Evolutionary conservation across 2,888 invertebrate genomes (phyloP), one percentile per base, ranked within the genome.

Genomic region (Apotomis capreana): DNA sequence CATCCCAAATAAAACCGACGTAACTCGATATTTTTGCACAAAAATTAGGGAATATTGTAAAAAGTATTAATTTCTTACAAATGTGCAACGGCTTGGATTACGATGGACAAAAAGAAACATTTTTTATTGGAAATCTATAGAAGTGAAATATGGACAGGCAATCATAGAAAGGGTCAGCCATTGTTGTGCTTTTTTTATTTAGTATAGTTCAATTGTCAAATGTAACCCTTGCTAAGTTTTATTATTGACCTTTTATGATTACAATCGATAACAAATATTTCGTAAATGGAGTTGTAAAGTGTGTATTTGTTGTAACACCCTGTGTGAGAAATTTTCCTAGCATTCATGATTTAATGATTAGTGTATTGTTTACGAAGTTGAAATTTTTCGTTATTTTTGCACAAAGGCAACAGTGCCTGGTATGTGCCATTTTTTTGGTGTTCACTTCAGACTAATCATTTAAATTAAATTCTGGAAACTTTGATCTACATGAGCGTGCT

Each of bases 11-110:
- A 78, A 76, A 76, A 70, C 75, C 75, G 70, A 74, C 62, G 92
- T 87, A 91, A 92, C 80, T 75, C 84, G 92, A 92, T 92, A 92
- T 91, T 91, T 92, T 89, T 86, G 90, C 88, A 85, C 83, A 81
- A 86, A 40, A 90, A 89, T 88, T 84, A 84, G 85, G 86, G 87
- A 89, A 89, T 89, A 89, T 88, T 89, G 87, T 89, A 86, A 90
- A 90, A 77, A 88, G 81, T 77, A 81, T 77, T 87, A 86, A 86
- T 91, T 90, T 88, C 88, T 91, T 88, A 86, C 84, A 86, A 87
- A 88, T 90, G 88, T 89, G 87, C 83, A 77, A 73, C 84, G 88
- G 91, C 88, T 92, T 87, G 79, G 80, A 79, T 91, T 91, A 88
- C 91, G 73, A 78, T 74, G 75, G 76, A 78, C 77, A 77, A 83